Conservation (phyloP, 2,888 invertebrate genomes). For the Nephrotoma flavescens region DNA sequence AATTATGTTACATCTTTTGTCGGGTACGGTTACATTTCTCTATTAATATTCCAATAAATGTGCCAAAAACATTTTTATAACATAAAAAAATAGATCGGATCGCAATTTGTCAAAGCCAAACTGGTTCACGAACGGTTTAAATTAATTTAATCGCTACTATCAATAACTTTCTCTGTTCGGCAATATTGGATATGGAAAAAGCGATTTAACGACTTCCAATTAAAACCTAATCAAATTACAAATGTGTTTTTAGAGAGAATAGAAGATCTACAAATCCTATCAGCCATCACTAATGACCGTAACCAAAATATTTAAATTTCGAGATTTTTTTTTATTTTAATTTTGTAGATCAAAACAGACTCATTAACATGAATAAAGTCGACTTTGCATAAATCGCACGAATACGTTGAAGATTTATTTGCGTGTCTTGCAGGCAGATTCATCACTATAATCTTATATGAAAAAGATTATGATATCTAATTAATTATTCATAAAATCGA, state of each 20-base stretch:
- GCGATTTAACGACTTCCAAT: background rate
- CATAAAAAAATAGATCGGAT: no score
- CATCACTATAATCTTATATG: background rate
- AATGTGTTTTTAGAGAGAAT: background rate
- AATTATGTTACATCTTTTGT: no score
- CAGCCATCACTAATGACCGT: background rate
- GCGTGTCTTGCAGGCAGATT: background rate
- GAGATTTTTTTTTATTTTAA: background rate
- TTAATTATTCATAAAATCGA: background rate
- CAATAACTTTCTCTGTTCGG: background rate
- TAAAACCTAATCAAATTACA: background rate
- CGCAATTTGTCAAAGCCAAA: background rate
- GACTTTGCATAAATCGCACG: background rate
- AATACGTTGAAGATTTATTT: no score
- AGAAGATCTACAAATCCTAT: background rate
- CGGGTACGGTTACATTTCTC: no score
- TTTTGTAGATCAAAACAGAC: background rate
- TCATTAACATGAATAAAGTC: background rate
- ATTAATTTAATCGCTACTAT: background rate
- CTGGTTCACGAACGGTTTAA: background rate
- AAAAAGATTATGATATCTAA: background rate
- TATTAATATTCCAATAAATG: no score
- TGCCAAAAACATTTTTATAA: no score
- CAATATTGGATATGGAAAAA: background rate
- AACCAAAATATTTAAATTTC: background rate